Base-by-base conservation (phyloP, 2,888 invertebrate species). In the Drosophila anceps region DNA sequence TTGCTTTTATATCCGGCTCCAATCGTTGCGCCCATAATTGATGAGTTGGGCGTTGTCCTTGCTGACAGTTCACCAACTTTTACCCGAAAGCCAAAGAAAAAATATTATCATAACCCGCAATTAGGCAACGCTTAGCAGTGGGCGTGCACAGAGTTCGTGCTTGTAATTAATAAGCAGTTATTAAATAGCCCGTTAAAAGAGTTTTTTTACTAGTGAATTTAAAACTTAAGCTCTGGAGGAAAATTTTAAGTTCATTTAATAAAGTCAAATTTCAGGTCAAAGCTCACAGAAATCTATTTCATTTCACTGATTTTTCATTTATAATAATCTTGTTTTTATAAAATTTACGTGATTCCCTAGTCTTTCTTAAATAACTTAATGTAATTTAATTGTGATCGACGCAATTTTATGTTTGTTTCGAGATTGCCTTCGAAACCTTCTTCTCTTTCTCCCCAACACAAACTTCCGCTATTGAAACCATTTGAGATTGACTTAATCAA, bases 21-120 rank as follows among this genome's bases (percentile, higher is more conserved):
- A 46, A 18, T 13, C 6, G 18, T 0, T 27, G 58, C 9, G 13
- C 46, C 18, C 58, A 58, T 58, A 58, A 58, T 58, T 58, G 46
- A 58, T 58, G 44, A 58, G 46, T 8, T 35, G 46, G 58, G 58
- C 33, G 58, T 35, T 29, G 44, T 39, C 29, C 53, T 48, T 51
- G 20, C 50, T 55, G 68, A 89, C 48, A 67, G 87, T 74, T 82
- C 74, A 71, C 67, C 73, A 84, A 76, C 72, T 87, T 89, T 76
- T 29, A 9, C 27, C 6, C 6, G 35, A 37, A 15, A 18, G 29
- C 15, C 27, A n/a, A 44, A n/a, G n/a, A 31, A 35, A 46, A 61
- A 69, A 35, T 35, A 35, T 53, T 35, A 67, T 58, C 44, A 43
- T 65, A 84, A 73, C 80, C 74, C 31, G 41, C 73, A 87, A 84